Conservation (phyloP, 2,113 vertebrate species). For the Hemichromis elongatus region DNA sequence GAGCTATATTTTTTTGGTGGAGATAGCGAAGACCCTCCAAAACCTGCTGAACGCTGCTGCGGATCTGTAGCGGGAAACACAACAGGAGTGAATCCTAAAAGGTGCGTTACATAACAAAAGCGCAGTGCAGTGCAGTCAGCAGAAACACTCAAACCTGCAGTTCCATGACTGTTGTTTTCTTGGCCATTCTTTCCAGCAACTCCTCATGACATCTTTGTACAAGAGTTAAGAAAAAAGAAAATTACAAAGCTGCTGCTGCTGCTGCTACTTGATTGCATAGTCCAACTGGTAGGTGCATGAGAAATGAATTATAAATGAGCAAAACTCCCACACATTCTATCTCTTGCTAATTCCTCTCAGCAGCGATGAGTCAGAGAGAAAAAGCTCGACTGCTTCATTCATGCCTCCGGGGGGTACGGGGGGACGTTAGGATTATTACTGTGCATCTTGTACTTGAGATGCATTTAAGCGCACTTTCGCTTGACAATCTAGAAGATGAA, state of each 20-base stretch:
- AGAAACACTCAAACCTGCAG: constrained; percentile 78
- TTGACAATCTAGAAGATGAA: not conserved
- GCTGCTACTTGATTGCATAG: not conserved
- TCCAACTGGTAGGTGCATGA: constrained; percentile 24
- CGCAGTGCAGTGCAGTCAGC: constrained; percentile 10
- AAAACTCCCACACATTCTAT: constrained; percentile 43
- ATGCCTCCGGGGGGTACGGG: constrained; percentile 15
- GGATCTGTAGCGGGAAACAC: constrained; percentile 72
- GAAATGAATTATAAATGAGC: constrained; percentile 56
- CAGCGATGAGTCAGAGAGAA: constrained; percentile 48
- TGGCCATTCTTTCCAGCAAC: constrained; percentile 84
- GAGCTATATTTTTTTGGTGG: constrained; percentile 83
- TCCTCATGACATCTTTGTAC: constrained; percentile 86
- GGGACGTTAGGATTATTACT: constrained; percentile 36
- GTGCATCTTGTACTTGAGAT: constrained; percentile 20
- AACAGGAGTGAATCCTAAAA: not conserved
- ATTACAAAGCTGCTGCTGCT: not conserved
- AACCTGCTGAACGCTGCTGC: constrained; percentile 81
- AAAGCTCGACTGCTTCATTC: constrained; percentile 22
- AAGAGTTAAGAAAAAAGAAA: constrained; percentile 37
- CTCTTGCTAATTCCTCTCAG: constrained; percentile 38
- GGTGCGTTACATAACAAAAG: constrained; percentile 13
- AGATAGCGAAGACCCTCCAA: constrained; percentile 88
- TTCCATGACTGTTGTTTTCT: constrained; percentile 82
- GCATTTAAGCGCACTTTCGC: constrained; percentile 2